Base-by-base conservation (phyloP, 2,888 invertebrate species). In the Ophonus ardosiacus region DNA sequence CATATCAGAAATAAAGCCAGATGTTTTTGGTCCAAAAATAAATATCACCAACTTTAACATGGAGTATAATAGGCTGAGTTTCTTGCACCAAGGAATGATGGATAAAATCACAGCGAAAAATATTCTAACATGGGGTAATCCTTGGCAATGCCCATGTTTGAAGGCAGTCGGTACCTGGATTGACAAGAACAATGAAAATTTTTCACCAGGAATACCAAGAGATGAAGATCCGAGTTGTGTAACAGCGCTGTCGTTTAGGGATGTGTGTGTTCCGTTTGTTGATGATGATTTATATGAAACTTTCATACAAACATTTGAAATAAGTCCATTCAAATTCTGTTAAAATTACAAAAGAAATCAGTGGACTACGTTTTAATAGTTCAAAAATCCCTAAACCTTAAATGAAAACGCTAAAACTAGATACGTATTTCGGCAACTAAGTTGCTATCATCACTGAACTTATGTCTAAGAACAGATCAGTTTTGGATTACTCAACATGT, bases 71-170 rank as follows among this genome's bases (percentile, higher is more conserved):
- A 43, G 59, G n/a, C 31, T 85, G 18, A 80, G 85, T 80, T 85
- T 80, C n/a, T 21, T 85, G 71, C 79, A 80, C 68, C 79, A 79
- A 85, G 68, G 2, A 17, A 38, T 85, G 71, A 80, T 85, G 85
- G 71, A 85, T 15, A 85, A 85, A 68, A 57, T 85, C 59, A 71
- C 31, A 0, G 38, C 80, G 38, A 40, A 13, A 18, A 43, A 57
- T 56, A 38, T 79, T 24, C 8, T 40, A 7, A 51, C 68, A 57
- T 85, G 85, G 85, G 85, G 80, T 0, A 85, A 85, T 40, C 80
- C 85, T 7, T 85, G 85, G 85, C 85, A 85, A 40, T 85, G 85
- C 21, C 85, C 85, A 7, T 85, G 85, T 18, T 51, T 31, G 31
- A 68, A 68, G 21, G 4, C 57, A 7, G 68, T 85, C 17, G 68